Conservation (phyloP, 1,140 invertebrate genomes). For the Zaprionus lachaisei region DNA sequence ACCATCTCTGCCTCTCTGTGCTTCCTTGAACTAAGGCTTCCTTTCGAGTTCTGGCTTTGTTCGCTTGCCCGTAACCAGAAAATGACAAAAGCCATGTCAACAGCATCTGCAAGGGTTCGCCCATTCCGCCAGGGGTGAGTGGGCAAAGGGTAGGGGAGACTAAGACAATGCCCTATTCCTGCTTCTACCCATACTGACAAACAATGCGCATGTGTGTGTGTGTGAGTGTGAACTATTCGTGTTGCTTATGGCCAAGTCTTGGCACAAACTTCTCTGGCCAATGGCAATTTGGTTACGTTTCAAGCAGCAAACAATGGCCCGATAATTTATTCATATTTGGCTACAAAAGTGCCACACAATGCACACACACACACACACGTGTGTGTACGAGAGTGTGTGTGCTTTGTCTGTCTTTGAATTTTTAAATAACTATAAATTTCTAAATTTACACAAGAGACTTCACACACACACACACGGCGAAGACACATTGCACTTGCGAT, state of each 20-base stretch:
- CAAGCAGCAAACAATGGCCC: constrained; percentile 70
- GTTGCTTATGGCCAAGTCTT: constrained; percentile 72
- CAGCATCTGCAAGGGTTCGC: constrained; percentile 71
- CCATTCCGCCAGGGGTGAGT: constrained; percentile 16
- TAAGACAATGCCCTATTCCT: constrained; percentile 67
- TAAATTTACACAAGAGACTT: constrained; percentile 79
- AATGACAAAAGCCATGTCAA: constrained; percentile 81
- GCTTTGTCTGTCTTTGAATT: constrained; percentile 59
- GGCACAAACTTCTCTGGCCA: constrained; percentile 52
- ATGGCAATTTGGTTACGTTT: constrained; percentile 75
- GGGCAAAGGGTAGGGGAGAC: constrained; percentile 16
- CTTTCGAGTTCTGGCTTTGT: constrained; percentile 62
- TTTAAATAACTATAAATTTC: constrained; percentile 83
- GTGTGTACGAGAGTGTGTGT: constrained; percentile 3
- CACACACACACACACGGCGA: constrained; percentile 44
- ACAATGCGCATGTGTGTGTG: constrained; percentile 4
- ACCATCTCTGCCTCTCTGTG: not conserved
- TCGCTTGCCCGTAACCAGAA: constrained; percentile 77
- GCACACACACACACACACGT: constrained; percentile 38
- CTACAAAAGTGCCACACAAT: constrained; percentile 50
- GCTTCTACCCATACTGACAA: no score
- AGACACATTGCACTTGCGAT: constrained; percentile 79
- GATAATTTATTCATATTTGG: constrained; percentile 81
- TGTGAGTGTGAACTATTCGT: constrained; percentile 42
- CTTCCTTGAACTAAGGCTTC: constrained; percentile 35